phyloP scores from a whole-genome alignment of 2,797 vertebrate genomes.

The Acipenser transmontanus region DNA sequence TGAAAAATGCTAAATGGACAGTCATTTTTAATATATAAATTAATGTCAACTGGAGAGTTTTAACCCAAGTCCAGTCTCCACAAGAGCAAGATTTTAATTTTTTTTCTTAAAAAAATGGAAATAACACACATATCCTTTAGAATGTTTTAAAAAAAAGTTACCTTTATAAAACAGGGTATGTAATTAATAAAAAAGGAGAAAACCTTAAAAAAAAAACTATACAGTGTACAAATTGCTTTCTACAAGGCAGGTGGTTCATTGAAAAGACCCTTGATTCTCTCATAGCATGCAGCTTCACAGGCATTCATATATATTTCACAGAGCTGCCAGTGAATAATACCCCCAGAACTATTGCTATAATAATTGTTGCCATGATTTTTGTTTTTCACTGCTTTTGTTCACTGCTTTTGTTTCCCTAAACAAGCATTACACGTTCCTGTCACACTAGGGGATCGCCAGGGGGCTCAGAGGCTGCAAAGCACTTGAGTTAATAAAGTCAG shows the following conservation, averaged over 20 bases:
- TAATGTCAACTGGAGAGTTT: conserved; percentile 85
- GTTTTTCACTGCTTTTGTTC: conserved; percentile 84
- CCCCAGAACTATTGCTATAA: conserved; percentile 81
- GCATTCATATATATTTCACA: conserved; percentile 70
- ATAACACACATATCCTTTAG: conserved; percentile 69
- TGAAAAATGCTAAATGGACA: conserved; percentile 71
- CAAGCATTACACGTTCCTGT: conserved; percentile 73
- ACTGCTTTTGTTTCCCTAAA: conserved; percentile 59
- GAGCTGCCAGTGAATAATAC: conserved; percentile 82
- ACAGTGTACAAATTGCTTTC: conserved; percentile 99
- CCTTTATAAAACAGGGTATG: conserved; percentile 85
- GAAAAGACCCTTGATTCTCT: conserved; percentile 81
- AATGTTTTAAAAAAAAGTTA: conserved; percentile 73
- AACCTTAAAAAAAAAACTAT: conserved; percentile 80
- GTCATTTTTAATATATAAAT: conserved; percentile 75
- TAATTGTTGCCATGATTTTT: conserved; percentile 55
- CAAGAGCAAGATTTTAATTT: conserved; percentile 73
- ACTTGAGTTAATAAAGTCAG: conserved; percentile 57
- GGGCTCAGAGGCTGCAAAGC: conserved; percentile 84
- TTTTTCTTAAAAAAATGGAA: conserved; percentile 73
- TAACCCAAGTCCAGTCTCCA: conserved; percentile 89
- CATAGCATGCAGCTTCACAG: conserved; percentile 77
- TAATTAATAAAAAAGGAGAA: conserved; percentile 66
- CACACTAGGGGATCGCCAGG: conserved; percentile 64
- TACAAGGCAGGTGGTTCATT: conserved; percentile 79